Percentiles rank a stretch among this genome's conserved stretches.
Evolutionary conservation across 1,140 invertebrate species (phyloP).

Genomic region (Parapsyche elsis): DNA sequence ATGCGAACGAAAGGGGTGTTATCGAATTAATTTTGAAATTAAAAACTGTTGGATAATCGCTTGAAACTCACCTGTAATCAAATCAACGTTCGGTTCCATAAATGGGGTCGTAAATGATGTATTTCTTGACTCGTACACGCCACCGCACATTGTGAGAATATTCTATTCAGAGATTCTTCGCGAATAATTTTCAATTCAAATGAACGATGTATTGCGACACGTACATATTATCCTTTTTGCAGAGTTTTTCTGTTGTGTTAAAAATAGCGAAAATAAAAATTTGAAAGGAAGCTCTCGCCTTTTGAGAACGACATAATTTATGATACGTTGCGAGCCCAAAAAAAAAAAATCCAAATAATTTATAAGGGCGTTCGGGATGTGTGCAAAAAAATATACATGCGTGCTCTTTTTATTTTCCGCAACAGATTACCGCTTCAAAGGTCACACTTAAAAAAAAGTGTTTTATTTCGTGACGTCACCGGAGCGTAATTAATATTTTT

Average conservation of each 20-base stretch:
- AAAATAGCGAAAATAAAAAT: not conserved
- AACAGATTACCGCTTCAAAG: not conserved
- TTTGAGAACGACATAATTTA: slow-evolving; percentile 11
- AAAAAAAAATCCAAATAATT: not conserved
- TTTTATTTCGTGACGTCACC: not conserved
- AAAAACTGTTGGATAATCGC: too few relatives aligned
- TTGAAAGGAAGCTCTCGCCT: not conserved
- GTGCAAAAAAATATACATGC: not conserved
- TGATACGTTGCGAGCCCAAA: not conserved
- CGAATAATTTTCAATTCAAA: not conserved
- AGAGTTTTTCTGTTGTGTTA: not conserved
- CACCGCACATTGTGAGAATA: not conserved
- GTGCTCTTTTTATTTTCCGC: not conserved
- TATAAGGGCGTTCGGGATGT: not conserved
- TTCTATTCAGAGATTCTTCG: not conserved
- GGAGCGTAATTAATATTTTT: too few relatives aligned
- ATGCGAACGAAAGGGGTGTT: not conserved
- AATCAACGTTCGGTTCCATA: too few relatives aligned
- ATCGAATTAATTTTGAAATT: too few relatives aligned
- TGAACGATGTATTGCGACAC: not conserved
- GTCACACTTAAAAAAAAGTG: not conserved
- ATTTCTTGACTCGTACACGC: too few relatives aligned
- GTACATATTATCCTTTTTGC: not conserved
- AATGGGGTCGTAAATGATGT: too few relatives aligned
- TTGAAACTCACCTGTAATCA: too few relatives aligned